Conservation (phyloP, 1,140 invertebrate species). For the Drosophila setifemur region DNA sequence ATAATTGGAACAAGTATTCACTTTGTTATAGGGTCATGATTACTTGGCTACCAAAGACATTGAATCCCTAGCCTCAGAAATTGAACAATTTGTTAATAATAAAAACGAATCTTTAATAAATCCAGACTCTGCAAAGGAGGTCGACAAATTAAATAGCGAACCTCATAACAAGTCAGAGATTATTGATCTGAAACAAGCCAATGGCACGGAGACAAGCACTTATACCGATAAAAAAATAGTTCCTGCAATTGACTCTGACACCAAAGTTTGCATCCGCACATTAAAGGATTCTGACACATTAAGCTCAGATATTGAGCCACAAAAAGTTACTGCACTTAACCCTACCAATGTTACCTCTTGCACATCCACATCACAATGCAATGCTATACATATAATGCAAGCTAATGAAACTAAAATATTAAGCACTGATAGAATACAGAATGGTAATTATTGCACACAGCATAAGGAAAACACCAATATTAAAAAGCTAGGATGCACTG, state of each 20-base stretch:
- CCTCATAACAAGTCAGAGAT: background rate
- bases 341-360: background rate
- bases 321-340: background rate
- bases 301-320: background rate
- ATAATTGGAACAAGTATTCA: background rate
- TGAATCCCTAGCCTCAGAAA: slow-evolving; percentile 71
- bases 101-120: slow-evolving; percentile 35
- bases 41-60: slow-evolving; percentile 54
- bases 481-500: background rate
- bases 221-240: background rate
- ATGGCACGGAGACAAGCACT: slow-evolving; percentile 1
- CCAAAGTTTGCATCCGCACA: background rate
- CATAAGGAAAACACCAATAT: background rate
- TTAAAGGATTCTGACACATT: background rate
- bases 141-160: slow-evolving; percentile 6
- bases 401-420: background rate
- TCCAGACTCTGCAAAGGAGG: background rate
- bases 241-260: background rate
- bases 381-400: slow-evolving; percentile 14
- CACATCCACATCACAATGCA: slow-evolving; percentile 4
- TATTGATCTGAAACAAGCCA: background rate
- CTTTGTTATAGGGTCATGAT: slow-evolving; percentile 11
- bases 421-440: background rate
- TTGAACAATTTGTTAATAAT: slow-evolving; percentile 72
- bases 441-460: background rate